Conservation (phyloP, 2,888 invertebrate genomes). For the Pristionchus exspectatus region DNA sequence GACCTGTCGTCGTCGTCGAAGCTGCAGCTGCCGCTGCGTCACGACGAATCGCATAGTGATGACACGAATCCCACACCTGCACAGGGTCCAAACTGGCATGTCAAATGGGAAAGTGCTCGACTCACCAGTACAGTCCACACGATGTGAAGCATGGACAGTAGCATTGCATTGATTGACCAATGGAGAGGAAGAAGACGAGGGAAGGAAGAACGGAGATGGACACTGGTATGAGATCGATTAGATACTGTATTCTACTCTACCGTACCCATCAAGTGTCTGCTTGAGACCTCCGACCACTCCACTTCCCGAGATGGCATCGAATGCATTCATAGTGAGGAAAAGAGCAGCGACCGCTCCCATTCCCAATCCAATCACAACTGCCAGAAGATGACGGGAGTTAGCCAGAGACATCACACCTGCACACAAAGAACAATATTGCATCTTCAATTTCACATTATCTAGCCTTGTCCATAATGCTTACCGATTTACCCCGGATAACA, state of each 20-base stretch:
- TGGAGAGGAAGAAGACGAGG: slow-evolving; percentile 61
- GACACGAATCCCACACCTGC: slow-evolving; percentile 68
- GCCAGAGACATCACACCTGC: slow-evolving; percentile 76
- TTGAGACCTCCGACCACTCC: slow-evolving; percentile 94
- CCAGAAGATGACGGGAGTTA: slow-evolving; percentile 92
- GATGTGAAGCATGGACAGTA: slow-evolving; percentile 85
- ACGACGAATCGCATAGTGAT: slow-evolving; percentile 48
- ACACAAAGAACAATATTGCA: not conserved
- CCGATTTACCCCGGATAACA: not conserved
- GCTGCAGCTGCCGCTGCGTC: slow-evolving; percentile 31
- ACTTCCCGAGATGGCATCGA: slow-evolving; percentile 95
- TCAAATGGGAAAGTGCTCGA: not conserved
- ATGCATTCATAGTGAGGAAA: slow-evolving; percentile 93
- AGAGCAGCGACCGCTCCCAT: slow-evolving; percentile 91
- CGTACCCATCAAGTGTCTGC: slow-evolving; percentile 58
- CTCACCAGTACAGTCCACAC: slow-evolving; percentile 87
- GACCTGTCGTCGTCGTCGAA: not conserved
- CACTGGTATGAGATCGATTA: not conserved
- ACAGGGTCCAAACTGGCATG: not conserved
- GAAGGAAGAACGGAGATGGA: not conserved
- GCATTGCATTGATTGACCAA: slow-evolving; percentile 61
- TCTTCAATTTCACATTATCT: not conserved
- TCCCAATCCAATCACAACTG: slow-evolving; percentile 83
- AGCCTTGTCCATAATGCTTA: not conserved
- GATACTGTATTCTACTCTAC: slow-evolving; percentile 2